Evolutionary conservation across 1,140 invertebrate genomes (phyloP), one percentile per base, ranked within the genome.

Genomic region (Diorhabda elongata): DNA sequence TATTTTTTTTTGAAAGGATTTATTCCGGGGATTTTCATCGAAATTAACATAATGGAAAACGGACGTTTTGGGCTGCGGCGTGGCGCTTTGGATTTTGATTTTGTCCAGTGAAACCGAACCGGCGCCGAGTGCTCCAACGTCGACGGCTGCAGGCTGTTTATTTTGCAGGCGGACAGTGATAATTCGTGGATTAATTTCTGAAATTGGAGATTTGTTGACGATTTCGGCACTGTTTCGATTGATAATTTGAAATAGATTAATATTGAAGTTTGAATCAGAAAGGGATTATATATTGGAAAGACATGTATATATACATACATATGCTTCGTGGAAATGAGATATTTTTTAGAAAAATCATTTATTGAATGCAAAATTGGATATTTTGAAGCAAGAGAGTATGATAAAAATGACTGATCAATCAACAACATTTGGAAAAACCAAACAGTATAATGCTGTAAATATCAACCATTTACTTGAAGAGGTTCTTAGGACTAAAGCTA

Each of bases 41-140:
- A 52, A 52, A 52, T 52, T 52, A 52, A 52, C 47, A 52, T 52
- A 52, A 52, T 52, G 47, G 47, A 52, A 52, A 52, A 52, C 47
- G 47, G 47, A 52, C 47, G 47, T 52, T 26, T 26, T 26, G 26
- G 26, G 26, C 26, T 26, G 26, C 47, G 6, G 47, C 6, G 47
- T 52, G 47, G 47, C 47, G 26, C 26, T 26, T 26, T 26, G 47
- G 47, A 52, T 52, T 52, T 52, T 52, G 47, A 52, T 52, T 52
- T 52, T 52, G 47, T 52, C 47, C 47, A n/a, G n/a, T 52, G 47
- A 52, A 26, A 26, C 26, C 26, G 26, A 26, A 26, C 26, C 26
- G 26, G 26, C 26, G 26, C 26, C 26, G 26, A 26, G 26, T 26
- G 26, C 26, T 26, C 26, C 26, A 26, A 26, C 26, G 26, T 26